phyloP scores from a whole-genome alignment of 2,797 vertebrate genomes.

The Acrocephalus scirpaceus region DNA sequence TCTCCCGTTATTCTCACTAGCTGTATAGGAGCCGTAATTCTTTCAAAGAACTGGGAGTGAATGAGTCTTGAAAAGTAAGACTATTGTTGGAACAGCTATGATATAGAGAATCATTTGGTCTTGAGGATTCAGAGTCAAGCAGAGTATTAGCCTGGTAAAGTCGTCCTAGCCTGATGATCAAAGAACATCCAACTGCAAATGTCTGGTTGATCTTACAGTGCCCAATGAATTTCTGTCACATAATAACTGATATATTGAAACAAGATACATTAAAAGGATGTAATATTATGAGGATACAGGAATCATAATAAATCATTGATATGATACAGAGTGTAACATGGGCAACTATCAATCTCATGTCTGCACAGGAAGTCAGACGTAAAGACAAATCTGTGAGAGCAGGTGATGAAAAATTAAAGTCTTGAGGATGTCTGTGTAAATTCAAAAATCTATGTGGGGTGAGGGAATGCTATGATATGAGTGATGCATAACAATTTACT shows the following conservation, averaged over 20 bases:
- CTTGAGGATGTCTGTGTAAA: background rate
- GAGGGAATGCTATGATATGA: background rate
- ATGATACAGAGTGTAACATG: background rate
- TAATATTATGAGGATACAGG: background rate
- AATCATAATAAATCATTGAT: background rate
- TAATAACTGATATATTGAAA: background rate
- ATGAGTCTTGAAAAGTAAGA: background rate
- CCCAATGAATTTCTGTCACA: background rate
- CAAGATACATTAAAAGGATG: background rate
- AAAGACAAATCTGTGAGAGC: background rate
- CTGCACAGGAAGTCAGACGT: background rate
- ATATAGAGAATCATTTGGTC: background rate
- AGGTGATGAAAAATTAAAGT: background rate
- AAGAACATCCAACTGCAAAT: background rate
- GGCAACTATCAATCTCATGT: background rate
- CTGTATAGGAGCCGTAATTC: background rate
- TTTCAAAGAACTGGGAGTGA: background rate
- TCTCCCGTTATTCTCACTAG: background rate
- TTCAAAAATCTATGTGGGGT: background rate
- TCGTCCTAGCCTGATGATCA: background rate
- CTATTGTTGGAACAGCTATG: background rate
- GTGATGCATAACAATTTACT: fast-evolving
- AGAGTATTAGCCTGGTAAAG: background rate
- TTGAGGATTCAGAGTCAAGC: background rate
- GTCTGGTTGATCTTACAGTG: background rate